A percentile compares a stretch with the other conserved stretches of the same genome.
Evolutionary conservation across 1,140 invertebrate species (phyloP).

Genomic region (Ericerus pela): DNA sequence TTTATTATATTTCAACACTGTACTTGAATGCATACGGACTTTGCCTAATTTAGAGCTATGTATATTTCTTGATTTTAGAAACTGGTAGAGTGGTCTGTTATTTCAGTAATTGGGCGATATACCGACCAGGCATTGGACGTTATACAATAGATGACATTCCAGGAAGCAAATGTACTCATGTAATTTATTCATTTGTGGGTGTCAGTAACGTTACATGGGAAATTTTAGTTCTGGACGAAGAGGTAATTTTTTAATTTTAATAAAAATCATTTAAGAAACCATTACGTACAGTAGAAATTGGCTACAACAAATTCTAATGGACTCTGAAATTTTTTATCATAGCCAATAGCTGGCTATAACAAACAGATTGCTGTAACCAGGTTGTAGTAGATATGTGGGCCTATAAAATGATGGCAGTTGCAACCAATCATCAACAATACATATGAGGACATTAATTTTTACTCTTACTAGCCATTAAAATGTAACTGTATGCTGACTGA

Average conservation of each 20-base stretch:
- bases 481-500: too few species aligned
- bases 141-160: slow-evolving; percentile 73
- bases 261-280: not conserved
- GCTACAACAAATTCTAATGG: too few species aligned
- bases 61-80: too few species aligned
- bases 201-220: slow-evolving; percentile 61
- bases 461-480: too few species aligned
- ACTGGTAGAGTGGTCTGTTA: slow-evolving; percentile 61
- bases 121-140: slow-evolving; percentile 59
- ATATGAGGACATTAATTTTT: too few species aligned
- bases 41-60: too few species aligned
- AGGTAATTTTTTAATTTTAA: slow-evolving; percentile 34
- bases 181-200: slow-evolving; percentile 82
- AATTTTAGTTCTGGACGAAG: slow-evolving; percentile 61
- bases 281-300: not conserved
- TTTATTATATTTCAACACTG: too few species aligned
- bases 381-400: too few species aligned
- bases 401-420: too few species aligned
- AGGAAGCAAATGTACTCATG: slow-evolving; percentile 64
- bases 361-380: not conserved
- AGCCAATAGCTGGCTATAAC: not conserved
- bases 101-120: slow-evolving; percentile 85
- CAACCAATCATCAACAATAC: too few species aligned
- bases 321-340: not conserved
- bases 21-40: too few species aligned